Evolutionary conservation across 2,888 invertebrate genomes (phyloP), one percentile per base, ranked within the genome.

Genomic region (Marasmarcha lunaedactyla): DNA sequence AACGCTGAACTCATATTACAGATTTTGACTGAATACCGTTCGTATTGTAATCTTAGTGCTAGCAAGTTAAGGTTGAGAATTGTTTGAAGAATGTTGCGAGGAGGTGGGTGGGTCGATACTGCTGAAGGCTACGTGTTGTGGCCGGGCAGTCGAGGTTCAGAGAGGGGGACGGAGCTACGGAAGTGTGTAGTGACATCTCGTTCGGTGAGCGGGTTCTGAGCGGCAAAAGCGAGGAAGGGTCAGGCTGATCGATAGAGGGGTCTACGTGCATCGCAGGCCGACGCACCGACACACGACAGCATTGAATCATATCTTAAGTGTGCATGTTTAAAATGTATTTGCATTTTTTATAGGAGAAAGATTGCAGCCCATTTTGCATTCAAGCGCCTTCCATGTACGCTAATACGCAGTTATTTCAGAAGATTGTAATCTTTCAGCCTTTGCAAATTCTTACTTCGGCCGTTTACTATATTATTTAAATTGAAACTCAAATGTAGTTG

Each of bases 81-180:
- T 48, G 71, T 51, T 48, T 50, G 59, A 14, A 14, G 14, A 34
- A 6, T 13, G 47, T 5, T 51, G 57, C 57, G 58, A 45, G 57
- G n/a, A 20, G 59, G 57, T 66, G 71, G 67, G 65, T 62, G 67
- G 73, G 72, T 77, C 78, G 79, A 77, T 77, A 77, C 50, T 54
- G 57, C 62, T 64, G 14, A 14, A 14, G 34, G 34, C 34, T 34
- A 30, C 30, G 30, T 30, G 3, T 11, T 30, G 11, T 11, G 10
- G 10, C 30, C 4, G 11, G 30, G 30, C 30, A 30, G 30, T 30
- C 10, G 9, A n/a, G 3, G n/a, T 30, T 30, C 11, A 7, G n/a
- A n/a, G 30, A 30, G 11, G 10, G 30, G n/a, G 30, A 30, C 10
- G 30, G 11, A 7, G 30, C 30, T 9, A 30, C 30, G 30, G 30